Conservation (phyloP, 2,113 vertebrate genomes). For the Anoplopoma fimbria region DNA sequence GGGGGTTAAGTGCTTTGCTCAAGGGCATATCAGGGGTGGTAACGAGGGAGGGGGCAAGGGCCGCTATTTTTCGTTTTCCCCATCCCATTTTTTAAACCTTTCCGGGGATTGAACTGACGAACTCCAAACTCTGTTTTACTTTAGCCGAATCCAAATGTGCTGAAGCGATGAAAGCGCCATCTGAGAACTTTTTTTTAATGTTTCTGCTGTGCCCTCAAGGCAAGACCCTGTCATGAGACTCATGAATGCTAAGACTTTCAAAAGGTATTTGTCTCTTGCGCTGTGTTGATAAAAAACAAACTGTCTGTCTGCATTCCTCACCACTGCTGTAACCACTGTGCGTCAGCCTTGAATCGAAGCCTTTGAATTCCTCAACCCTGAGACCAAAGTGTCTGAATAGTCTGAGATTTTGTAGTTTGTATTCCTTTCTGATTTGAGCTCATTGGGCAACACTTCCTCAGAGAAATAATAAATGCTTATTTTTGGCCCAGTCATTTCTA, state of each 20-base stretch:
- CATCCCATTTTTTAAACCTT: no score
- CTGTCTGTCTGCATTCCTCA: slow-evolving; percentile 61
- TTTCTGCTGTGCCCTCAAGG: no score
- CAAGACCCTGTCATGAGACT: neutral
- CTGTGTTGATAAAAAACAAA: slow-evolving; percentile 49
- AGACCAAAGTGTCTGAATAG: neutral
- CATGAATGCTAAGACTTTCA: neutral
- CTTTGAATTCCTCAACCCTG: slow-evolving; percentile 38
- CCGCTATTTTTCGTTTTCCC: no score
- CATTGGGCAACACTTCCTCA: neutral
- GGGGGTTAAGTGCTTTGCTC: neutral
- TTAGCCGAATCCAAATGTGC: neutral
- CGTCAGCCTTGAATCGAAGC: neutral
- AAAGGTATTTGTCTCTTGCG: slow-evolving; percentile 16
- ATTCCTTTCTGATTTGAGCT: neutral
- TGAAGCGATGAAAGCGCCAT: neutral
- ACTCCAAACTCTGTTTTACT: neutral
- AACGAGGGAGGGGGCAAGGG: neutral
- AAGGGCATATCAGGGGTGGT: neutral
- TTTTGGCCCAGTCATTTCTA: neutral
- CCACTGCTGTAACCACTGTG: neutral
- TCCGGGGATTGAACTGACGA: neutral
- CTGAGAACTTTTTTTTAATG: neutral
- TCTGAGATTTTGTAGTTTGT: neutral
- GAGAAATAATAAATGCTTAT: neutral